phyloP scores from a whole-genome alignment of 2,113 vertebrate genomes.

The Epinephelus cyanopodus region DNA sequence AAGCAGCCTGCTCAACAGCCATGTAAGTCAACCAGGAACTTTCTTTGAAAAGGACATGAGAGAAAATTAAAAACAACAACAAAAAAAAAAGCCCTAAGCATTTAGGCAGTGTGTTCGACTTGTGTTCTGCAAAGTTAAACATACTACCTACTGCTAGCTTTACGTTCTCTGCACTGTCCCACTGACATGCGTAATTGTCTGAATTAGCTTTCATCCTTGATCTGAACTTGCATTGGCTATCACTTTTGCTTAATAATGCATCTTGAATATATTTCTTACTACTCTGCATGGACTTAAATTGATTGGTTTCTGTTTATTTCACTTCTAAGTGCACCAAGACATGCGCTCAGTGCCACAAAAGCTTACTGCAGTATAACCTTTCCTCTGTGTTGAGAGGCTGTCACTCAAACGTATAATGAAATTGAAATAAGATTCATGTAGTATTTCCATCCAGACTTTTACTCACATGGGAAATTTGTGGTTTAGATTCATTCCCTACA shows the following conservation, averaged over 20 bases:
- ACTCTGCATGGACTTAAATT: conserved; percentile 43
- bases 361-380: conserved; percentile 13
- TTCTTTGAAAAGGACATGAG: conserved; percentile 68
- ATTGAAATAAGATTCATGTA: conserved; percentile 20
- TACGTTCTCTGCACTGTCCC: conserved; percentile 49
- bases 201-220: conserved; percentile 16
- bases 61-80: conserved; percentile 16
- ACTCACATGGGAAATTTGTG: conserved; percentile 6
- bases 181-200: conserved; percentile 30
- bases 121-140: conserved; percentile 36
- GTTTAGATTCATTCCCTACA: neutral
- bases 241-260: conserved; percentile 35
- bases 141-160: conserved; percentile 51
- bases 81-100: conserved; percentile 31
- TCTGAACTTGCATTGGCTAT: conserved; percentile 56
- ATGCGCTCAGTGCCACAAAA: neutral
- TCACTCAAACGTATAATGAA: neutral
- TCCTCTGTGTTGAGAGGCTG: conserved; percentile 2
- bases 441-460: conserved; percentile 14
- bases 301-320: conserved; percentile 17
- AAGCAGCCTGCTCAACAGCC: conserved; percentile 99
- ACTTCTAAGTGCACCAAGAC: neutral
- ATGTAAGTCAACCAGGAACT: conserved; percentile 93
- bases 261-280: conserved; percentile 26
- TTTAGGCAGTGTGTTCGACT: conserved; percentile 60